phyloP scores from a whole-genome alignment of 2,113 vertebrate genomes.

The Donacobius atricapilla region DNA sequence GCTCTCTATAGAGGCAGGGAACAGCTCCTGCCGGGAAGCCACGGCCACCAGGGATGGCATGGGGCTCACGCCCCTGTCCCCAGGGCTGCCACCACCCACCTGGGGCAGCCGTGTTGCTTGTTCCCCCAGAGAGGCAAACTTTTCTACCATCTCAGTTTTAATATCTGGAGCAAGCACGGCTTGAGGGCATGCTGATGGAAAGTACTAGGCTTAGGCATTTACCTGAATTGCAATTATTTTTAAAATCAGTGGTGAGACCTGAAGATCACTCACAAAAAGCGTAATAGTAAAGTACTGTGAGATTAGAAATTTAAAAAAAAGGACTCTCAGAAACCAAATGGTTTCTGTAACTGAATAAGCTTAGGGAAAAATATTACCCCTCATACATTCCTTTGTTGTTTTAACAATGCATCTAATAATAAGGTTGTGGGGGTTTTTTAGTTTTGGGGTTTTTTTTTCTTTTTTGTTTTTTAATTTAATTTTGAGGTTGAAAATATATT shows the following conservation, averaged over 20 bases:
- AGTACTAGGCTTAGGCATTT: background rate
- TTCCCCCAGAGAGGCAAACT: background rate
- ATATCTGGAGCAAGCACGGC: background rate
- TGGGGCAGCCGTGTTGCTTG: fast-evolving
- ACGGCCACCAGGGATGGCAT: background rate
- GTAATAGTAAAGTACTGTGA: background rate
- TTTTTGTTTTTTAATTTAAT: background rate
- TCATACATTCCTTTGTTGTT: background rate
- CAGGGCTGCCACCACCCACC: background rate
- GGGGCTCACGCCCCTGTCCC: fast-evolving
- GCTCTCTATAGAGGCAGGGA: background rate
- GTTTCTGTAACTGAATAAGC: background rate
- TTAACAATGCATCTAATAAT: background rate
- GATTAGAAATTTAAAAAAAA: background rate
- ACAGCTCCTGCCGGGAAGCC: fast-evolving
- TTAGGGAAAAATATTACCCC: background rate
- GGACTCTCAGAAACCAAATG: background rate
- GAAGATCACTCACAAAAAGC: fast-evolving
- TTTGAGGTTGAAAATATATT: background rate
- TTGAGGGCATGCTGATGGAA: background rate
- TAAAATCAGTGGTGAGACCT: background rate
- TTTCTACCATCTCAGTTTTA: background rate
- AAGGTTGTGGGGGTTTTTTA: background rate
- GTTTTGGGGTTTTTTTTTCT: too few relatives aligned
- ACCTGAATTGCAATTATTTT: background rate